These are phyloP conservation scores for Eulemur albifrons DNA, from an alignment of 2,797 vertebrate genomes.

Conservation along the genomic window DNA sequence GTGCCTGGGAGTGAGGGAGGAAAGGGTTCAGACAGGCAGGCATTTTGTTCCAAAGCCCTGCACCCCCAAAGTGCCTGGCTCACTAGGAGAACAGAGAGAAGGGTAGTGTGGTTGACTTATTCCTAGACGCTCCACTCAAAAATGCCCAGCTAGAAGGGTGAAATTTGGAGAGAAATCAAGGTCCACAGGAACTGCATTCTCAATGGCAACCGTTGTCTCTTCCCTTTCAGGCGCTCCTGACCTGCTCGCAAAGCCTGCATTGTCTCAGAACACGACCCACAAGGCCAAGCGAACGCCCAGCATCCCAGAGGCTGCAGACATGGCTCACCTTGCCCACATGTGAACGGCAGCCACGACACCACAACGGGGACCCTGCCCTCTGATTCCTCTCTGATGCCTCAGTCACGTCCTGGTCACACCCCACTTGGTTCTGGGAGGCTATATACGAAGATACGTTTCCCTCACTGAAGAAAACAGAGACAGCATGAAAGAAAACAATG, in stretches of 20 bases:
- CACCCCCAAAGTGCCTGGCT: not conserved
- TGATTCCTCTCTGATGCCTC: slow-evolving; percentile 40
- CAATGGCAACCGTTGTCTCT: slow-evolving; percentile 60
- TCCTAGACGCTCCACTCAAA: not conserved
- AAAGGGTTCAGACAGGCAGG: not conserved
- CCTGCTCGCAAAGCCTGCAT: not conserved
- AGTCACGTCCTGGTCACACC: not conserved
- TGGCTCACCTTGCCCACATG: not conserved
- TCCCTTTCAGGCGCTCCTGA: slow-evolving; percentile 74
- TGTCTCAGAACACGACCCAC: not conserved
- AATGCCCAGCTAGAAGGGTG: not conserved
- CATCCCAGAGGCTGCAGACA: not conserved
- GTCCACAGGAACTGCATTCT: not conserved
- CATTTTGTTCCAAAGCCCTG: not conserved
- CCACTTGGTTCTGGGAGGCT: slow-evolving; percentile 3
- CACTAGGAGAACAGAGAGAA: too few relatives aligned
- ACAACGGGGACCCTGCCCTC: not conserved
- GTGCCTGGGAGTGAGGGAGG: not conserved
- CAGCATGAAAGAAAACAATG: slow-evolving; percentile 62
- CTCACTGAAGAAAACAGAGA: slow-evolving; percentile 53
- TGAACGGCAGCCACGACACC: slow-evolving; percentile 19
- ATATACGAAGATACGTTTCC: slow-evolving; percentile 51
- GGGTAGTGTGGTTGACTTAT: not conserved
- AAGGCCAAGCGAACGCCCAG: not conserved
- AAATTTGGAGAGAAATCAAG: not conserved